Conservation (phyloP, 2,888 invertebrate species). For the Idaea aversata region DNA sequence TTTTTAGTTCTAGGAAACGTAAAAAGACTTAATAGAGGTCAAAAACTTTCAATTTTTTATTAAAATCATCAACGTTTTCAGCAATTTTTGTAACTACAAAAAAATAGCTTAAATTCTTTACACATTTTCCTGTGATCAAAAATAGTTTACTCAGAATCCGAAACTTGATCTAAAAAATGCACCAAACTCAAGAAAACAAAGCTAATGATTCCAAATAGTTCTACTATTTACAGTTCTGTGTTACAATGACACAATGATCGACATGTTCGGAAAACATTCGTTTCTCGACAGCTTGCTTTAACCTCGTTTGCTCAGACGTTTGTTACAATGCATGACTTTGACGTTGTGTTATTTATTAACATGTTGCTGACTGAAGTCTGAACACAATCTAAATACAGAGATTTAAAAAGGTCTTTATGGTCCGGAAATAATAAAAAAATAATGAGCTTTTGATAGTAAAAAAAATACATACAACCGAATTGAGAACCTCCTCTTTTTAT, state of each 20-base stretch:
- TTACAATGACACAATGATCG: conserved; percentile 55
- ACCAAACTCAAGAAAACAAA: not conserved
- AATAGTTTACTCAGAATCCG: not conserved
- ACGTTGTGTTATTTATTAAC: not conserved
- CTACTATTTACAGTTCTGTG: conserved; percentile 30
- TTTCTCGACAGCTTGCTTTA: conserved; percentile 60
- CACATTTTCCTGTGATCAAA: not conserved
- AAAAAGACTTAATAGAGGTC: too few relatives aligned
- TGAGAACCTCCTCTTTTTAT: too few relatives aligned
- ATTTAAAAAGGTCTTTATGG: not conserved
- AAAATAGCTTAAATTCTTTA: not conserved
- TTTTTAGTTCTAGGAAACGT: too few relatives aligned
- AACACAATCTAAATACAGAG: not conserved
- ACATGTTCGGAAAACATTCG: conserved; percentile 66
- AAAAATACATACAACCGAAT: too few relatives aligned
- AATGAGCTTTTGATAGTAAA: too few relatives aligned
- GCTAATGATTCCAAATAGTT: conserved; percentile 8
- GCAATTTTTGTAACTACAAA: not conserved
- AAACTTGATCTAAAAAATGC: not conserved
- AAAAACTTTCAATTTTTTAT: too few relatives aligned
- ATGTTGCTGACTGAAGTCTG: conserved; percentile 9
- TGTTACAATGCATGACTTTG: conserved; percentile 49
- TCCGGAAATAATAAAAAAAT: too few relatives aligned
- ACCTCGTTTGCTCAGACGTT: conserved; percentile 59
- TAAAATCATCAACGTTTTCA: not conserved